These are phyloP conservation scores for Lucinisca nassula DNA, from an alignment of 2,888 invertebrate genomes.

Conservation along the genomic window DNA sequence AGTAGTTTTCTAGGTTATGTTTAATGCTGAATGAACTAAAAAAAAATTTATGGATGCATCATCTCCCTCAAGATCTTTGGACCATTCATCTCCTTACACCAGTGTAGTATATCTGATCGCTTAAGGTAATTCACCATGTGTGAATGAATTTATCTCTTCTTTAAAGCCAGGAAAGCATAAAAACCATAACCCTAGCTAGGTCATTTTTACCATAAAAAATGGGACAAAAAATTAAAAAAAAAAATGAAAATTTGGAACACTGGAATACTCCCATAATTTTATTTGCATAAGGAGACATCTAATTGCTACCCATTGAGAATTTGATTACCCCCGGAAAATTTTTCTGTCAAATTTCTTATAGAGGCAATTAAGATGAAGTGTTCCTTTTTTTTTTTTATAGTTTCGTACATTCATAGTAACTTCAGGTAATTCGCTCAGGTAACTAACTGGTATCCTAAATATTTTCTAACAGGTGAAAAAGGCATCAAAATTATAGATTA, in stretches of 20 bases:
- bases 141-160: not conserved
- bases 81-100: slow-evolving; percentile 1
- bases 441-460: not conserved
- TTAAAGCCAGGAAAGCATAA: not conserved
- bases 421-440: slow-evolving; percentile 4
- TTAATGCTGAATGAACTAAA: not conserved
- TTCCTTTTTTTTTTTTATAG: too few relatives aligned
- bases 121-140: not conserved
- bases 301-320: too few relatives aligned
- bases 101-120: not conserved
- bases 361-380: too few relatives aligned
- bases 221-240: not conserved
- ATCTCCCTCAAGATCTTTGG: not conserved
- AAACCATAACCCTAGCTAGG: not conserved
- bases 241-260: too few relatives aligned
- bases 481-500: slow-evolving; percentile 1
- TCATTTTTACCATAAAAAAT: not conserved
- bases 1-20: not conserved
- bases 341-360: too few relatives aligned
- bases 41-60: not conserved
- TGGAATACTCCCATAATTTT: too few relatives aligned
- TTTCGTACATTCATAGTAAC: too few relatives aligned
- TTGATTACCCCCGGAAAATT: too few relatives aligned
- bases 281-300: too few relatives aligned
- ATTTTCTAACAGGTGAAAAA: slow-evolving; percentile 15